Conservation (phyloP, 2,797 vertebrate genomes). For the Tapirus indicus region DNA sequence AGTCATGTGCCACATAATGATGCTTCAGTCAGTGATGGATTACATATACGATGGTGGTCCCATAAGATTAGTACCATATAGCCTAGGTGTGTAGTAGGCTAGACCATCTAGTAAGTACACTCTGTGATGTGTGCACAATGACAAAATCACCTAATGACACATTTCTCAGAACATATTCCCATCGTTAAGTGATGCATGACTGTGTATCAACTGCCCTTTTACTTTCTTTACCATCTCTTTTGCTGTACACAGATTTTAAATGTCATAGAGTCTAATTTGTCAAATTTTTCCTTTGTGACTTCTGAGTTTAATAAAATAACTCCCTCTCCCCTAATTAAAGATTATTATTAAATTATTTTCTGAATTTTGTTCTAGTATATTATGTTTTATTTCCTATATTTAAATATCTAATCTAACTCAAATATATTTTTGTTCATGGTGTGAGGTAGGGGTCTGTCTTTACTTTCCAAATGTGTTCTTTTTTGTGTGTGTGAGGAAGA, state of each 20-base stretch:
- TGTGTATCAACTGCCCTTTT: neutral
- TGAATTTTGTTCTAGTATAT: conserved; percentile 4
- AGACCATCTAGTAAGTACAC: no score
- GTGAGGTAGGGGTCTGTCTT: conserved; percentile 2
- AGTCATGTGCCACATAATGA: no score
- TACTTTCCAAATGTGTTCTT: neutral
- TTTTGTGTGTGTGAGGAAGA: no score
- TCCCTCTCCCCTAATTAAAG: conserved; percentile 4
- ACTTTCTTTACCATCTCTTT: neutral
- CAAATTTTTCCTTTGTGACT: neutral
- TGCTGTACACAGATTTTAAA: neutral
- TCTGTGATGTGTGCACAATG: no score
- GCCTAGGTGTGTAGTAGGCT: no score
- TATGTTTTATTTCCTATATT: conserved; percentile 23
- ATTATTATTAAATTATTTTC: neutral
- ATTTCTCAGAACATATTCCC: no score
- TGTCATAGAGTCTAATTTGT: neutral
- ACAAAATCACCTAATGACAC: no score
- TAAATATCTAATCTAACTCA: conserved; percentile 21
- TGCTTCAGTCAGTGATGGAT: no score
- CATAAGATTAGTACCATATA: no score
- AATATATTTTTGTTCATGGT: conserved; percentile 9
- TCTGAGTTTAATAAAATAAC: conserved; percentile 34
- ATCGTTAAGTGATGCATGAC: no score
- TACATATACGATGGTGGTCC: no score